A percentile compares a stretch with the other conserved stretches of the same genome.
Conservation (phyloP, 2,797 vertebrate genomes). For the Hydrophis major region DNA sequence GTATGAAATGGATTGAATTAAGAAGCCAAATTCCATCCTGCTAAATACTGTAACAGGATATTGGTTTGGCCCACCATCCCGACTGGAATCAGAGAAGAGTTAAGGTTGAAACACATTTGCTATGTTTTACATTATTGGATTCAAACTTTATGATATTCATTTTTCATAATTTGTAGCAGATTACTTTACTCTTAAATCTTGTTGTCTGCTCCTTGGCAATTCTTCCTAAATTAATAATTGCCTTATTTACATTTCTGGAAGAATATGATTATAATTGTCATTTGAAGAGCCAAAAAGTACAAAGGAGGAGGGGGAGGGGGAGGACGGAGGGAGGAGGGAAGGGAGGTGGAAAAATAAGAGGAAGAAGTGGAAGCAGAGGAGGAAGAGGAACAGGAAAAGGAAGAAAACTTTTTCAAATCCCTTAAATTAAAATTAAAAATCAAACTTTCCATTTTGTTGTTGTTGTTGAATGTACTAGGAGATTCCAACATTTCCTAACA, state of each 20-base stretch:
- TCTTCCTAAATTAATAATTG: not conserved
- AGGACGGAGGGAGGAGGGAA: not conserved
- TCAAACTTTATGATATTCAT: not conserved
- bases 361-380: not conserved
- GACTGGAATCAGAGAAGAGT: conserved; percentile 1
- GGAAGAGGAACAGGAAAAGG: not conserved
- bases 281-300: not conserved
- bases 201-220: not conserved
- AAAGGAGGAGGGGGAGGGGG: not conserved
- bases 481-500: not conserved
- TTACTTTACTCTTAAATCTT: not conserved
- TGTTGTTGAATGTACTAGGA: not conserved
- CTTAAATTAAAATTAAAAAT: not conserved
- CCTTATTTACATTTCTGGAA: not conserved
- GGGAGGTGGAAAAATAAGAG: too few species aligned
- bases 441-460: not conserved
- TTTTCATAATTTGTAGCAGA: not conserved
- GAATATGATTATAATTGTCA: not conserved
- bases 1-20: not conserved
- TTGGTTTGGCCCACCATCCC: not conserved
- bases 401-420: not conserved
- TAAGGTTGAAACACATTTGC: not conserved
- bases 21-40: conserved; percentile 22
- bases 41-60: not conserved
- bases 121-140: conserved; percentile 4